Base-by-base conservation (phyloP, 2,888 invertebrate species). In the Agrochola circellaris region DNA sequence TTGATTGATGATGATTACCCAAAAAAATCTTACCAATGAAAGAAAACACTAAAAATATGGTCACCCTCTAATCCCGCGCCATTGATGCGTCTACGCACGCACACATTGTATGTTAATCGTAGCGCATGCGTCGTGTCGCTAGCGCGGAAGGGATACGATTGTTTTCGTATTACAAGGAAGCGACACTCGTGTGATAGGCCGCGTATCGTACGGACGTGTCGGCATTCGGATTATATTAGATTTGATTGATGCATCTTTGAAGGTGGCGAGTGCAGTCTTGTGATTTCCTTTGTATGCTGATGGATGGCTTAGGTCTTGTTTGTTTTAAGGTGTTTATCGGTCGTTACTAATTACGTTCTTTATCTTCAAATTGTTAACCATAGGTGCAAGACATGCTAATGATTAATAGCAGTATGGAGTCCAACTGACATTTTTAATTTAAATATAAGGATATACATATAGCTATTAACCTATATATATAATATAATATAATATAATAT, bases 21-120 rank as follows among this genome's bases (percentile, higher is more conserved):
- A 62, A 62, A 62, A 62, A 61, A 23, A 56, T 23, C 23, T 4
- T 0, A n/a, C 8, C 0, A 20, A 51, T n/a, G 4, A 61, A 62
- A 62, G 2, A 3, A 45, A 58, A 8, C 1, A 23, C 6, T 5
- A 48, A 45, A 65, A 69, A 3, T 64, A 83, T 89, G 82, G 89
- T 64, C 84, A 85, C 89, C 84, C 79, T 60, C 79, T 73, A 75
- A 75, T 84, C 77, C 77, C 65, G 70, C 79, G 83, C 91, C 92
- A 92, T 93, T 91, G 93, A 93, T 92, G 93, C 91, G 90, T 93
- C 85, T 87, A 90, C 89, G 93, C 95, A 95, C 95, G 95, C 94
- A 90, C 91, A 90, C 94, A 96, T 96, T 96, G 96, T 96, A 96
- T 96, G 96, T 89, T 95, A 96, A 96, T 96, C 90, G 90, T 85